Evolutionary conservation across 2,113 vertebrate species (phyloP), one percentile per base, ranked within the genome.

Genomic region (Corvus hawaiiensis): DNA sequence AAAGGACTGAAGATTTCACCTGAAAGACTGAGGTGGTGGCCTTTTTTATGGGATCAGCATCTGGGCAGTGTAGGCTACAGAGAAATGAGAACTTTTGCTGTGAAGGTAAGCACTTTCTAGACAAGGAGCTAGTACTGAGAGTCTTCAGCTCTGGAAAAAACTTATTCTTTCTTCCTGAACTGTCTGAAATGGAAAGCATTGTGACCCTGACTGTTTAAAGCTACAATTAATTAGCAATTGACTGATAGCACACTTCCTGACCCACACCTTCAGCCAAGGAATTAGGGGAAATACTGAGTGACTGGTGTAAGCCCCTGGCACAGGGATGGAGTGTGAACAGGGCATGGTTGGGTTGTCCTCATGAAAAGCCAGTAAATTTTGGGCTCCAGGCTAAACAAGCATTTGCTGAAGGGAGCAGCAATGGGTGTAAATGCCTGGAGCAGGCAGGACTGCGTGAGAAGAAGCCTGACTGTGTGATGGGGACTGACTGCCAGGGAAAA

Each of bases 281-380:
- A 73, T 44, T 32, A 16, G 10, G 69, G 37, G 9, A 61, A 88
- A 88, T 73, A 17, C 2, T 21, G 15, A 52, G 9, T 62, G 10
- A n/a, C 7, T 32, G 24, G 14, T 14, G 5, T n/a, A 59, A 78
- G 5, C 4, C 19, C 1, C 0, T 12, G 13, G 81, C 13, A 56
- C 26, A 79, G 19, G 24, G 23, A 30, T 30, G 8, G 71, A 73
- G 23, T 41, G 37, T 35, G 22, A 44, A 46, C 7, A 87, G 23
- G 15, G 10, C 15, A 55, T 6, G 13, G 21, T 12, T 78, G 75
- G 18, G 51, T 7, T 67, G 61, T 63, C 32, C 33, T 84, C 27
- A 13, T 17, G 51, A 16, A 71, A 78, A 82, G 23, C 6, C 43
- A 46, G 22, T 14, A 59, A n/a, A 4, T 20, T 17, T 59, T 83